Percentiles rank a stretch among this genome's conserved stretches.
These are phyloP conservation scores for Eurystomus glaucurus DNA, from an alignment of 2,797 vertebrate genomes.

Conservation along the genomic window DNA sequence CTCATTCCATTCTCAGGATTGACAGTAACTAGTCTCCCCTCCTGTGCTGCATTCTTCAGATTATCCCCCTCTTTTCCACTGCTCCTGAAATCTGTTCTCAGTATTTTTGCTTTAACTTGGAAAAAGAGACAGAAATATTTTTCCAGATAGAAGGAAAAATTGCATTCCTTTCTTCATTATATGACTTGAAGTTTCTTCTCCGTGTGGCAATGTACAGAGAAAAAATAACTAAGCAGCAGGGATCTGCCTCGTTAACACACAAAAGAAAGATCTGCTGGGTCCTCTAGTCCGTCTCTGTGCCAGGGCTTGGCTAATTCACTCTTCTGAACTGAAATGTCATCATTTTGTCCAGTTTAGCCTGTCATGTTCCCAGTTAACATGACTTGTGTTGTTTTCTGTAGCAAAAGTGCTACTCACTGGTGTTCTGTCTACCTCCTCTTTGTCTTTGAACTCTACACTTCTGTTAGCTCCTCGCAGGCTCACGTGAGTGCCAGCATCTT, in stretches of 20 bases:
- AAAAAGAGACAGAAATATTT: background rate
- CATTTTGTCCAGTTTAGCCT: background rate
- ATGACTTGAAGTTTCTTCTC: background rate
- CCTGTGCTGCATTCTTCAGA: background rate
- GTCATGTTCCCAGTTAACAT: background rate
- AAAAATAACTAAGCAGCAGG: background rate
- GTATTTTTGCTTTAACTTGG: background rate
- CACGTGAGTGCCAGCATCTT: background rate
- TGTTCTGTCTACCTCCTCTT: background rate
- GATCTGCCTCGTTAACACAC: background rate
- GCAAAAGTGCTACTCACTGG: rapidly evolving
- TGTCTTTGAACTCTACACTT: background rate
- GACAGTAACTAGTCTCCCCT: background rate
- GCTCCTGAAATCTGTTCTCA: background rate
- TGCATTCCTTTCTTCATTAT: background rate
- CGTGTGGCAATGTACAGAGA: background rate
- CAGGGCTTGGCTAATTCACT: background rate
- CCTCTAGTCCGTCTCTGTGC: background rate
- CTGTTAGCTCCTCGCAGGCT: background rate
- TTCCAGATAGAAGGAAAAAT: background rate
- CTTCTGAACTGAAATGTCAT: background rate
- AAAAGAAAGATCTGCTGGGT: background rate
- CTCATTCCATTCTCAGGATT: background rate
- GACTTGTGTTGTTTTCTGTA: background rate
- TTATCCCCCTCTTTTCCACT: background rate